phyloP scores from a whole-genome alignment of 2,113 vertebrate species.

The Eidolon helvum region DNA sequence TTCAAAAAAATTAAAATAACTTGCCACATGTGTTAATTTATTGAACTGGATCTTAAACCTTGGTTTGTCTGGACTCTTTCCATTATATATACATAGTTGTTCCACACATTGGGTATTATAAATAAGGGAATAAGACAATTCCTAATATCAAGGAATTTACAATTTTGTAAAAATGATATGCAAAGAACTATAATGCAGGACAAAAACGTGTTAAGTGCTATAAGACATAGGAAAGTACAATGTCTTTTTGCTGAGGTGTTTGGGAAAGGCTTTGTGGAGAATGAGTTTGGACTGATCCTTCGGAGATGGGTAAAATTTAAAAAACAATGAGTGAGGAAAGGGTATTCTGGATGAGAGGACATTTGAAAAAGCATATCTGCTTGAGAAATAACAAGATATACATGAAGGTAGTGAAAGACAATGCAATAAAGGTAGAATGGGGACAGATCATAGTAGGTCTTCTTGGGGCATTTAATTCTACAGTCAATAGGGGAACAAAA shows the following conservation, averaged over 20 bases:
- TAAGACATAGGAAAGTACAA: background rate
- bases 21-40: background rate
- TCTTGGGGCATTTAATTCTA: background rate
- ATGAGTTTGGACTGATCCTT: background rate
- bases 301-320: background rate
- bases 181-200: background rate
- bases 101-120: background rate
- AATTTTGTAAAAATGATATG: background rate
- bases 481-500: background rate
- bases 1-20: background rate
- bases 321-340: background rate
- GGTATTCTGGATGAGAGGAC: background rate
- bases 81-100: background rate
- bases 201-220: background rate
- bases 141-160: background rate
- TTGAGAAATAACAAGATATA: background rate
- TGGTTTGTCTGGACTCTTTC: background rate
- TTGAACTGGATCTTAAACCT: background rate
- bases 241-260: background rate
- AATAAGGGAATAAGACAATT: background rate
- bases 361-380: background rate
- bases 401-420: background rate
- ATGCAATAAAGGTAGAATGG: background rate
- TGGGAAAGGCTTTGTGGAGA: background rate
- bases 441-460: background rate